phyloP scores from a whole-genome alignment of 2,113 vertebrate species.

The Lutjanus erythropterus region DNA sequence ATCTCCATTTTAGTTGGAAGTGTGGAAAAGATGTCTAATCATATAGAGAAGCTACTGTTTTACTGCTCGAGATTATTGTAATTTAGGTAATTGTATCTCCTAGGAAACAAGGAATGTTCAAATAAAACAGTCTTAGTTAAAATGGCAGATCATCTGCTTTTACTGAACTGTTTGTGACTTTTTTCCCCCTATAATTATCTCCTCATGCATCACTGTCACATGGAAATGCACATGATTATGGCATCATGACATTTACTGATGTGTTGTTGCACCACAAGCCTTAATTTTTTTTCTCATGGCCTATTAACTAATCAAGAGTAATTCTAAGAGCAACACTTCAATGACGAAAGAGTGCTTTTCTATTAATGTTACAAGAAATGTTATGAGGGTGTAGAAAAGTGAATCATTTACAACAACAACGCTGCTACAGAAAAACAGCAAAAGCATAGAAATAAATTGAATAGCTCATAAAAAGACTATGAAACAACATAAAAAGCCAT shows the following conservation, averaged over 20 bases:
- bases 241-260: conserved; percentile 27
- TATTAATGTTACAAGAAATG: background rate
- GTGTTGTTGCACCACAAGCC: background rate
- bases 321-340: background rate
- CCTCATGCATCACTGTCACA: conserved; percentile 29
- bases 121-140: conserved; percentile 26
- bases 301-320: conserved; percentile 7
- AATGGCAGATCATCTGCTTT: conserved; percentile 13
- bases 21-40: conserved; percentile 57
- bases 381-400: background rate
- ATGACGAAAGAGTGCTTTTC: background rate
- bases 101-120: conserved; percentile 1
- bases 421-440: background rate
- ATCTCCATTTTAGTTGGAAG: conserved; percentile 60
- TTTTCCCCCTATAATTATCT: conserved; percentile 18
- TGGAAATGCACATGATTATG: conserved; percentile 24
- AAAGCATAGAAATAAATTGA: background rate
- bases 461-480: background rate
- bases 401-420: background rate
- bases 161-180: conserved; percentile 11
- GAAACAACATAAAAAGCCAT: no score
- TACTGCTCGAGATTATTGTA: conserved; percentile 3
- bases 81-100: conserved; percentile 32
- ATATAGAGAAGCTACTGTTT: conserved; percentile 51
- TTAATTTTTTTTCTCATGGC: conserved; percentile 17